Base-by-base conservation (phyloP, 2,113 vertebrate genomes). In the Dromas ardeola region DNA sequence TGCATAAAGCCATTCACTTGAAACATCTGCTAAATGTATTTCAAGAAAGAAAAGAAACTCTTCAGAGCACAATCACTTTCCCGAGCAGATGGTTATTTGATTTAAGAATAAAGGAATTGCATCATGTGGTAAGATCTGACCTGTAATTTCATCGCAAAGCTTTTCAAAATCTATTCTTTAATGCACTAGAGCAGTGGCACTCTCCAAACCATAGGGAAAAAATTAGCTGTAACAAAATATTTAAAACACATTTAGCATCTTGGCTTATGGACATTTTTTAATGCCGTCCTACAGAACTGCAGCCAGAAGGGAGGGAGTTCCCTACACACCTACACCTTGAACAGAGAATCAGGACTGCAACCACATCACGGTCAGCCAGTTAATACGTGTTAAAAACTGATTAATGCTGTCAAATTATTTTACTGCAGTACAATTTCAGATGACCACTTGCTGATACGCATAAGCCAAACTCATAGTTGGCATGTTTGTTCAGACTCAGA, bases 71-170 rank as follows among this genome's bases (percentile, higher is more conserved):
- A 93, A 72, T 47, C 53, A 40, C 80, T 92, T 97, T 76, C 81
- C 81, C 36, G 92, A 93, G 82, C 62, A 96, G 86, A 95, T 85
- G 83, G 86, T 87, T 94, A 95, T 87, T 93, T 78, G 82, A 95
- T 94, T 95, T 88, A 91, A 85, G 70, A 91, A 96, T n/a, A 94
- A 90, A 92, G 32, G 59, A 95, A 82, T 38, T 89, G 62, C 70
- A 93, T 89, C 81, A 80, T 82, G 58, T 80, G 70, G 81, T 22
- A 95, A 93, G 59, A 82, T 36, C 29, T 91, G 86, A 93, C 89
- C 91, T 73, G 73, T 61, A 91, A 93, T 77, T 96, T 94, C 93
- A 94, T 91, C 73, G 79, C 80, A 77, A 55, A 3, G 4, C 78
- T 91, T 95, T 94, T 93, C 94, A 87, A 91, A 89, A 85, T 34